A percentile compares a stretch with the other conserved stretches of the same genome.
Evolutionary conservation across 2,113 vertebrate genomes (phyloP).

Genomic region (Illadopsis cleaveri): DNA sequence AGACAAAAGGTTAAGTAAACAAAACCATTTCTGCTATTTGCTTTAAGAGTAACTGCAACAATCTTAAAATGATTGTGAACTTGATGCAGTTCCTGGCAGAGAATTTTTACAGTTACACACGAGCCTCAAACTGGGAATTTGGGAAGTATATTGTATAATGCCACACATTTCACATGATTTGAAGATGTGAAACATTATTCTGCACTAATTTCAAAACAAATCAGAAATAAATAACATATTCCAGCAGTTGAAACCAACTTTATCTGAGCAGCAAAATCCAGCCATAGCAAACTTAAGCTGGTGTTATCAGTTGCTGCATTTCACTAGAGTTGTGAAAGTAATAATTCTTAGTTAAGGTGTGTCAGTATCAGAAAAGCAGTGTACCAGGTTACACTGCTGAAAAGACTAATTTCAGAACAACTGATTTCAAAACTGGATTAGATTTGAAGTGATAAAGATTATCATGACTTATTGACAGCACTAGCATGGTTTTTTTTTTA

Average conservation of each 20-base stretch:
- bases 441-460: background rate
- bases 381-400: background rate
- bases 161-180: background rate
- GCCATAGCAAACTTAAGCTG: background rate
- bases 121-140: background rate
- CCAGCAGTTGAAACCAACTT: background rate
- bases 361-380: background rate
- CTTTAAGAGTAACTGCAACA: background rate
- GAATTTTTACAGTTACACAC: background rate
- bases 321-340: background rate
- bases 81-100: background rate
- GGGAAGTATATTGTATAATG: background rate
- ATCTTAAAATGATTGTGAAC: background rate
- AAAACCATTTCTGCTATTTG: background rate
- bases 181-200: background rate
- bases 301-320: background rate
- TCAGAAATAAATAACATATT: background rate
- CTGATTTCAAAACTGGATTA: background rate
- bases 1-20: background rate
- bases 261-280: background rate
- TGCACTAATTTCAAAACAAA: background rate
- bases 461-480: background rate
- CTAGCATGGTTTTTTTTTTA: background rate
- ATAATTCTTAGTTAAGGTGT: background rate
- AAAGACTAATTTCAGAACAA: background rate